Percentiles rank a stretch among this genome's conserved stretches.
Evolutionary conservation across 2,113 vertebrate genomes (phyloP).

Genomic region (Hemiprocne comata): DNA sequence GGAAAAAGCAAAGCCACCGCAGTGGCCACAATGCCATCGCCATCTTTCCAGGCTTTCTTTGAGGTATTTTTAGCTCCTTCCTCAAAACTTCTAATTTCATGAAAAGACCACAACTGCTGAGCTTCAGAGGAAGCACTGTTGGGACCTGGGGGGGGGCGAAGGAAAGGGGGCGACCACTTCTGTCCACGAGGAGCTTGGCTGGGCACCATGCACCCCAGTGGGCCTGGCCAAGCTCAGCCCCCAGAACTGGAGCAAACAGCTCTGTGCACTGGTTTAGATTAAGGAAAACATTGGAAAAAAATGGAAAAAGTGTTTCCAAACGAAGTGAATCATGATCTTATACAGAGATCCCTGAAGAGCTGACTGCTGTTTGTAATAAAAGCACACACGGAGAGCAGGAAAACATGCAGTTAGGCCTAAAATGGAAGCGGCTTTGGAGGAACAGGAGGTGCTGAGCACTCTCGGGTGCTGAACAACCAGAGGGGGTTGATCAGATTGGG

Average conservation of each 20-base stretch:
- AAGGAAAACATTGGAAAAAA: background rate
- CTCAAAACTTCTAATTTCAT: conserved; percentile 1
- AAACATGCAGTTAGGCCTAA: background rate
- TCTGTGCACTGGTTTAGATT: conserved; percentile 49
- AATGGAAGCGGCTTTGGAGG: background rate
- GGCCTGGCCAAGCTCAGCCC: background rate
- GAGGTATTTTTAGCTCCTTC: conserved; percentile 34
- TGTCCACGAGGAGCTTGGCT: background rate
- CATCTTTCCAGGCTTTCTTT: conserved; percentile 23
- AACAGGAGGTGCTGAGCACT: background rate
- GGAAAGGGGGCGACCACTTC: background rate
- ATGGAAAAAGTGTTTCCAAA: conserved; percentile 47
- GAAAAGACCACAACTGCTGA: background rate
- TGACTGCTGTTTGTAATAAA: conserved; percentile 62
- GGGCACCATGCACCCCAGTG: fast-evolving
- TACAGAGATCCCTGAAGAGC: conserved; percentile 62
- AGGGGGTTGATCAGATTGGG: fast-evolving
- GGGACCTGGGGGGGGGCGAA: fast-evolving
- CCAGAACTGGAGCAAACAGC: background rate
- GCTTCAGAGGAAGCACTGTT: background rate
- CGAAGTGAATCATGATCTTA: conserved; percentile 56
- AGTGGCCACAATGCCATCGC: background rate
- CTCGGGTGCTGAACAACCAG: background rate
- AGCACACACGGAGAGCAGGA: background rate
- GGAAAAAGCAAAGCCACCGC: background rate